Evolutionary conservation across 2,797 vertebrate species (phyloP).

Genomic region (Acanthurus lineatus): DNA sequence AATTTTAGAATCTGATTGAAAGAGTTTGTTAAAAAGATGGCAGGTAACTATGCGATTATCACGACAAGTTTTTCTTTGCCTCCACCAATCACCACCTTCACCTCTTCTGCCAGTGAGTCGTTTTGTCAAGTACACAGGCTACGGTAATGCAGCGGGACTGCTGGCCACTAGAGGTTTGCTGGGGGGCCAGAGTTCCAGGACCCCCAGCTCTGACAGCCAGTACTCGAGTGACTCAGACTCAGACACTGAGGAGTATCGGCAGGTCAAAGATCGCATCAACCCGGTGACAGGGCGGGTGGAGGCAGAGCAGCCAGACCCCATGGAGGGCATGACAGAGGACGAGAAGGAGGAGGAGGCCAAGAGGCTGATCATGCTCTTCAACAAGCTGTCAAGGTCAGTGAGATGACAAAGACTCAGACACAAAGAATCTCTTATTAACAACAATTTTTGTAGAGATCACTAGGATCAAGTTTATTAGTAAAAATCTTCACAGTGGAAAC

Average conservation of each 20-base stretch:
- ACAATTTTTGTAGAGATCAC: not conserved
- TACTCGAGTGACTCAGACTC: conserved; percentile 87
- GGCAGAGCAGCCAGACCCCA: conserved; percentile 90
- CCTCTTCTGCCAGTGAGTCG: conserved; percentile 79
- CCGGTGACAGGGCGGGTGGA: conserved; percentile 93
- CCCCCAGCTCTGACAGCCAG: conserved; percentile 35
- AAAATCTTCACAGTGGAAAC: not conserved
- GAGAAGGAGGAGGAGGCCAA: conserved; percentile 94
- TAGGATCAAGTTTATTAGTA: not conserved
- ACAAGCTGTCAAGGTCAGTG: conserved; percentile 80
- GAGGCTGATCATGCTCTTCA: conserved; percentile 92
- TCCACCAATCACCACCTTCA: not conserved
- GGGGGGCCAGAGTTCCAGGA: conserved; percentile 47
- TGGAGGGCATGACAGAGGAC: conserved; percentile 95
- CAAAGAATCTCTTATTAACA: not conserved
- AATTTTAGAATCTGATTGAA: too few species aligned
- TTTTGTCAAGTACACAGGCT: conserved; percentile 90
- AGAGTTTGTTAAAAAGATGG: too few species aligned
- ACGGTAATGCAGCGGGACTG: conserved; percentile 88
- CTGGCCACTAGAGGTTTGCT: conserved; percentile 82
- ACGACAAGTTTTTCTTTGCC: not conserved
- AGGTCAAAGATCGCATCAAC: conserved; percentile 88
- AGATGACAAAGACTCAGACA: not conserved
- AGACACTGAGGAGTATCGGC: conserved; percentile 82
- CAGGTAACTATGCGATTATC: too few species aligned